Conservation (phyloP, 35 echinoderm and acorn worm species). For the Chiridota heheva region DNA sequence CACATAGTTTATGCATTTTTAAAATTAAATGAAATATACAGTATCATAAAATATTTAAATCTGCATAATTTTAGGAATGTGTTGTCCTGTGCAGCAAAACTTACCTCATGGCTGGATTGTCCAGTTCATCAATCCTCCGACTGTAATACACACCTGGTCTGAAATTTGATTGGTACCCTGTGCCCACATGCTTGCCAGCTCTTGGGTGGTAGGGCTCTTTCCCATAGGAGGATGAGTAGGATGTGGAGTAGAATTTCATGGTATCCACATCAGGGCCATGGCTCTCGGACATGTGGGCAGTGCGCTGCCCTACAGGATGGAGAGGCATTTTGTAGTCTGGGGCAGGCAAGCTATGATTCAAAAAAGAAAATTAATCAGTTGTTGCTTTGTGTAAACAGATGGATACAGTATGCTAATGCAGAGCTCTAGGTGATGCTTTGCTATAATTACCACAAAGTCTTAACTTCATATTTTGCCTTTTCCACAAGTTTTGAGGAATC, state of each 20-base stretch:
- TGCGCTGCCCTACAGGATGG: slow-evolving; percentile 74
- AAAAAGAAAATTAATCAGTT: background rate
- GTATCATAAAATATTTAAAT: too few species aligned
- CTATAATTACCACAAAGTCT: too few species aligned
- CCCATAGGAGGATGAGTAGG: slow-evolving; percentile 69
- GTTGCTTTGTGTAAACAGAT: too few species aligned
- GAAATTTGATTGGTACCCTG: slow-evolving; percentile 96
- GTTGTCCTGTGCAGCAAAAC: too few species aligned
- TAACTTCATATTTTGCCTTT: too few species aligned
- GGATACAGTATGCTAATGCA: too few species aligned
- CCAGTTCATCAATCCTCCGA: slow-evolving; percentile 68
- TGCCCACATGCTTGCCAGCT: slow-evolving; percentile 88
- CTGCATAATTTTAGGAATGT: too few species aligned
- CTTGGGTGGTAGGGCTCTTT: slow-evolving; percentile 67
- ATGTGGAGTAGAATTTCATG: slow-evolving; percentile 98
- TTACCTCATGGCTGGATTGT: slow-evolving; percentile 98
- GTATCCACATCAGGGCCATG: slow-evolving; percentile 90
- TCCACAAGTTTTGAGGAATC: too few species aligned
- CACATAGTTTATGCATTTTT: too few species aligned
- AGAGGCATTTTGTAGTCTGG: slow-evolving; percentile 50
- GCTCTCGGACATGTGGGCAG: slow-evolving; percentile 76
- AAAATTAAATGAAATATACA: too few species aligned
- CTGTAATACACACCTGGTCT: slow-evolving; percentile 98
- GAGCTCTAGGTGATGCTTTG: too few species aligned
- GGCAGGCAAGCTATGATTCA: background rate